Evolutionary conservation across 92 coral and sea anemone species (phyloP).

Genomic region (Galaxea fascicularis): DNA sequence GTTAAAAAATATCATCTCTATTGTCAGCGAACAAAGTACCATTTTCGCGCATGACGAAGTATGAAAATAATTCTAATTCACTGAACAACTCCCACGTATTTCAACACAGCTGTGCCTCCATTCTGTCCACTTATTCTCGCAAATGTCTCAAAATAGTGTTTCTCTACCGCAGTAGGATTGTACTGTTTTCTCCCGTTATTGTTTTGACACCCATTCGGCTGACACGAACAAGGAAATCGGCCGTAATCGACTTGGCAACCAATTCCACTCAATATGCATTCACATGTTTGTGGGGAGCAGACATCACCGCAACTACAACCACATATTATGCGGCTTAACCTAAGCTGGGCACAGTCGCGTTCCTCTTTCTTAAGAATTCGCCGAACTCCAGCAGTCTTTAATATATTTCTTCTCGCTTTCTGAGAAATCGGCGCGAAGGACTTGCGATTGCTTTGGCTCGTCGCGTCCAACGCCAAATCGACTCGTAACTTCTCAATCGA

Average conservation of each 20-base stretch:
- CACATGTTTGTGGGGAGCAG: slow-evolving; percentile 93
- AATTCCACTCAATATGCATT: slow-evolving; percentile 92
- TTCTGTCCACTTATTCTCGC: slow-evolving; percentile 67
- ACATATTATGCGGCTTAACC: slow-evolving; percentile 90
- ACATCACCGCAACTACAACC: slow-evolving; percentile 95
- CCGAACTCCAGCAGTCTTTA: slow-evolving; percentile 88
- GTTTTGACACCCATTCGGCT: slow-evolving; percentile 85
- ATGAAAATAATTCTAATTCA: not conserved
- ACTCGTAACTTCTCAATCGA: slow-evolving; percentile 71
- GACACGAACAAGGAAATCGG: slow-evolving; percentile 96
- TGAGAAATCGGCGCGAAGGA: slow-evolving; percentile 82
- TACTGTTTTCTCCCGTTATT: slow-evolving; percentile 89
- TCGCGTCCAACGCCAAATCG: slow-evolving; percentile 34
- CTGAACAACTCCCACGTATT: slow-evolving; percentile 40
- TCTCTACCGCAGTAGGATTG: slow-evolving; percentile 78
- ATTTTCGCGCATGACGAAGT: not conserved
- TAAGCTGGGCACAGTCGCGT: slow-evolving; percentile 83
- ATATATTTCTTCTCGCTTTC: slow-evolving; percentile 75
- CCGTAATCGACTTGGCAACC: slow-evolving; percentile 98
- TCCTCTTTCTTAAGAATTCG: slow-evolving; percentile 86
- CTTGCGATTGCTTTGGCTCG: slow-evolving; percentile 18
- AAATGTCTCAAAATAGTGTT: slow-evolving; percentile 91
- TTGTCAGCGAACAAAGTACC: slow-evolving; percentile 5
- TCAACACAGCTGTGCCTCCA: slow-evolving; percentile 17
- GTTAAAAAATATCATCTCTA: slow-evolving; percentile 17